These are phyloP conservation scores for Torymus tubicola DNA, from an alignment of 2,888 invertebrate species.

Conservation along the genomic window DNA sequence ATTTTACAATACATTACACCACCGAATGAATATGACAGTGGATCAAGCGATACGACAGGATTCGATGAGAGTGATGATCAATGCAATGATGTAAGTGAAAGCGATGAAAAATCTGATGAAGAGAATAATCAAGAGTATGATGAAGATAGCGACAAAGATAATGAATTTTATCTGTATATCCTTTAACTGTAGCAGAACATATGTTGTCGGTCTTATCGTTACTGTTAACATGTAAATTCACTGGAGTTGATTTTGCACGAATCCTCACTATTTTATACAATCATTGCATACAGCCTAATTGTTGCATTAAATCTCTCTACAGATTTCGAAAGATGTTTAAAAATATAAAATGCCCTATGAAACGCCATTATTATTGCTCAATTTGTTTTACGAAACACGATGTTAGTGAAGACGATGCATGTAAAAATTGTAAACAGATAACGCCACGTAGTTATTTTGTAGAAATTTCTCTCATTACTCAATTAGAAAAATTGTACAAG, in stretches of 20 bases:
- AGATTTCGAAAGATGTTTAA: slow-evolving; percentile 27
- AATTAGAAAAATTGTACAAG: slow-evolving; percentile 20
- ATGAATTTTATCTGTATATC: background rate
- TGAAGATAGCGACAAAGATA: background rate
- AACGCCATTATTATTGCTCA: slow-evolving; percentile 22
- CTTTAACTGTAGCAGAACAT: too few relatives aligned
- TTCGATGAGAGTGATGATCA: background rate
- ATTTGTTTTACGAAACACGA: slow-evolving; percentile 4
- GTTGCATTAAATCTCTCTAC: slow-evolving; percentile 13
- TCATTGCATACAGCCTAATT: slow-evolving; percentile 15
- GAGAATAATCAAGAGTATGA: background rate
- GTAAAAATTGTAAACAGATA: slow-evolving; percentile 5
- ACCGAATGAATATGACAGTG: background rate
- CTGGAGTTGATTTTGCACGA: background rate
- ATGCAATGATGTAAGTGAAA: background rate
- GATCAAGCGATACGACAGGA: background rate
- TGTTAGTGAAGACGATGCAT: background rate
- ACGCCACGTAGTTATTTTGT: slow-evolving; percentile 16
- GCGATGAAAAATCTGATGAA: background rate
- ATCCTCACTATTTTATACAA: background rate
- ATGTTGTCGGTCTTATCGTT: too few relatives aligned
- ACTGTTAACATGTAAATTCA: too few relatives aligned
- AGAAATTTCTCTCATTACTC: slow-evolving; percentile 9
- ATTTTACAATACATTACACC: background rate
- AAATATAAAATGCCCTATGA: slow-evolving; percentile 6